phyloP scores from a whole-genome alignment of 2,797 vertebrate species.

The Fistularia tabacaria region DNA sequence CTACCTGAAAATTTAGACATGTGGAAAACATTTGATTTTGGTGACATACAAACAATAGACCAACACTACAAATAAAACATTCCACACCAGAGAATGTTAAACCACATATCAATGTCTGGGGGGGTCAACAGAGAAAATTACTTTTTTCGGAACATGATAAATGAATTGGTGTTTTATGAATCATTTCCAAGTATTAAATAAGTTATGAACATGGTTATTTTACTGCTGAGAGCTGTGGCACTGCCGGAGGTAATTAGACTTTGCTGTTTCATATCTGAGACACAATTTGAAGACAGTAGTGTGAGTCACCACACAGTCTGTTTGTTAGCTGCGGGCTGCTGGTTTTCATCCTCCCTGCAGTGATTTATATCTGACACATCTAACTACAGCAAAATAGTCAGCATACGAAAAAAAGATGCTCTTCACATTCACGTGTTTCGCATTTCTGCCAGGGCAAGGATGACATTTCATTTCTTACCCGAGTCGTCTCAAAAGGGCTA shows the following conservation, averaged over 20 bases:
- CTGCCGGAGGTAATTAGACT: slow-evolving; percentile 44
- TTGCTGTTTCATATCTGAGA: slow-evolving; percentile 36
- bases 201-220: too few species aligned
- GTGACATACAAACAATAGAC: too few species aligned
- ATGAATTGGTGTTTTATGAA: too few species aligned
- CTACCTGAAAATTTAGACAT: too few species aligned
- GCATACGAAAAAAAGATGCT: slow-evolving; percentile 50
- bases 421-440: slow-evolving; percentile 75
- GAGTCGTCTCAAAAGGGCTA: slow-evolving; percentile 70
- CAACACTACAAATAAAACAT: too few species aligned
- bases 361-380: slow-evolving; percentile 73
- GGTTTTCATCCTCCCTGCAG: slow-evolving; percentile 59
- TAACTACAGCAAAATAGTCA: slow-evolving; percentile 59
- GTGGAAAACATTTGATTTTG: too few species aligned
- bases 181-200: too few species aligned
- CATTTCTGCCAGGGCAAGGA: slow-evolving; percentile 70
- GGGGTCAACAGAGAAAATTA: too few species aligned
- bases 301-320: slow-evolving; percentile 36
- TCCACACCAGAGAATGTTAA: too few species aligned
- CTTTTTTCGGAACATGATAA: too few species aligned
- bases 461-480: slow-evolving; percentile 77
- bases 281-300: slow-evolving; percentile 36
- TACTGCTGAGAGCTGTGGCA: neutral
- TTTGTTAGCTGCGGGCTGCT: slow-evolving; percentile 46
- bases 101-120: too few species aligned